phyloP scores from a whole-genome alignment of 2,797 vertebrate genomes.

The Fringilla coelebs region DNA sequence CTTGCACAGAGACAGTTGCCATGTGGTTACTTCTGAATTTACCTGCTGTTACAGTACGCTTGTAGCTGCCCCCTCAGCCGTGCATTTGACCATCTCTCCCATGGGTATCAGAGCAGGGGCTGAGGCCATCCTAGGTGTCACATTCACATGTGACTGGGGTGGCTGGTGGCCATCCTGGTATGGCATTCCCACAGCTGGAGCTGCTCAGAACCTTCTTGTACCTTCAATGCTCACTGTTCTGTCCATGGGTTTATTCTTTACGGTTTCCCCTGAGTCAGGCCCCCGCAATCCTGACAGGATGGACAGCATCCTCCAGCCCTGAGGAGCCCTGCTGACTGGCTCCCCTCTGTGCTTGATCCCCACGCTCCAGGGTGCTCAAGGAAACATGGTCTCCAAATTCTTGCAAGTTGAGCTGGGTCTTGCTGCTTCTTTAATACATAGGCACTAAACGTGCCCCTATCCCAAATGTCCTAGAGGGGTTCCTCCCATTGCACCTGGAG shows the following conservation, averaged over 20 bases:
- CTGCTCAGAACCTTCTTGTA: not conserved
- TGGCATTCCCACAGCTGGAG: accelerated
- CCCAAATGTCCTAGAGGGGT: not conserved
- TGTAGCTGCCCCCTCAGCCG: not conserved
- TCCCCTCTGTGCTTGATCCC: not conserved
- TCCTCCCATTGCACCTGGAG: not conserved
- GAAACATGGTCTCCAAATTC: not conserved
- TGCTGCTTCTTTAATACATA: not conserved
- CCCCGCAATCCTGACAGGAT: not conserved
- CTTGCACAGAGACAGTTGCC: not conserved
- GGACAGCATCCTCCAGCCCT: not conserved
- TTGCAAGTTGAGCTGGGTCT: not conserved
- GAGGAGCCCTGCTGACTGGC: not conserved
- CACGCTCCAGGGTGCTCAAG: not conserved
- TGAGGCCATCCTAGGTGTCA: not conserved
- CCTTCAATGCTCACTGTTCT: accelerated
- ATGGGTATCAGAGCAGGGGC: not conserved
- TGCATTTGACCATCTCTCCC: not conserved
- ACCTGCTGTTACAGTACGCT: not conserved
- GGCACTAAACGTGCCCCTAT: not conserved
- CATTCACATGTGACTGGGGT: accelerated
- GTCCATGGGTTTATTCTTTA: not conserved
- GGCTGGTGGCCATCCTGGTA: not conserved
- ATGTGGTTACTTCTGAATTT: not conserved
- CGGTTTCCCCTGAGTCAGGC: not conserved